Evolutionary conservation across 2,888 invertebrate species (phyloP).

Genomic region (Scrobipalpa atriplicella): DNA sequence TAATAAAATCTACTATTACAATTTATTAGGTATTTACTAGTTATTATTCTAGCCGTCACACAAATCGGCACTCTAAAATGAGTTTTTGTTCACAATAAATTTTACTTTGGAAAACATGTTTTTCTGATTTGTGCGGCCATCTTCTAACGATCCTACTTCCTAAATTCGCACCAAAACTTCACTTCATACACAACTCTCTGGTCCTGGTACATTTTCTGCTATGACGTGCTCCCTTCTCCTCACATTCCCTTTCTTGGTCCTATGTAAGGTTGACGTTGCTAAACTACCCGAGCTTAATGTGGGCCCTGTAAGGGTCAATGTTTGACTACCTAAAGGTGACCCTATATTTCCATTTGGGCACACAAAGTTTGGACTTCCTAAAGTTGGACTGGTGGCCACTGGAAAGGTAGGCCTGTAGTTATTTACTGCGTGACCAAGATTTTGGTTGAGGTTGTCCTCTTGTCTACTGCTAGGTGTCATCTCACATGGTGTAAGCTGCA

Average conservation of each 20-base stretch:
- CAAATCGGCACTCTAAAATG: background rate
- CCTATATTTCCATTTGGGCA: constrained; percentile 74
- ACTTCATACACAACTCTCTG: constrained; percentile 91
- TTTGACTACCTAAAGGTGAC: constrained; percentile 73
- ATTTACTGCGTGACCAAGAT: constrained; percentile 60
- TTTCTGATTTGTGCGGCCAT: background rate
- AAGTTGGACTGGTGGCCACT: constrained; percentile 71
- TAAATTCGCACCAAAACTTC: constrained; percentile 32
- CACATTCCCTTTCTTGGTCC: constrained; percentile 77
- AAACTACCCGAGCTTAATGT: constrained; percentile 74
- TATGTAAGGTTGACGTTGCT: constrained; percentile 72
- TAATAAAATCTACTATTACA: no score
- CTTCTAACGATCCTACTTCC: background rate
- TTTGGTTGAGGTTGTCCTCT: constrained; percentile 73
- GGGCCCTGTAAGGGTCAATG: constrained; percentile 66
- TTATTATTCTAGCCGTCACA: background rate
- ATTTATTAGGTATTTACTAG: background rate
- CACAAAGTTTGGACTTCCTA: constrained; percentile 78
- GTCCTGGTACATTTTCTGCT: constrained; percentile 93
- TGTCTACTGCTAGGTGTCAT: constrained; percentile 58
- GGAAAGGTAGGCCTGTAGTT: constrained; percentile 73
- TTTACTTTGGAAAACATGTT: background rate
- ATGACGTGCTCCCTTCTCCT: constrained; percentile 89
- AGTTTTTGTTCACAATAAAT: background rate
- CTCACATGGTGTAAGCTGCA: constrained; percentile 66